phyloP scores from a whole-genome alignment of 2,797 vertebrate species.

The Philypnodon macrostomus region DNA sequence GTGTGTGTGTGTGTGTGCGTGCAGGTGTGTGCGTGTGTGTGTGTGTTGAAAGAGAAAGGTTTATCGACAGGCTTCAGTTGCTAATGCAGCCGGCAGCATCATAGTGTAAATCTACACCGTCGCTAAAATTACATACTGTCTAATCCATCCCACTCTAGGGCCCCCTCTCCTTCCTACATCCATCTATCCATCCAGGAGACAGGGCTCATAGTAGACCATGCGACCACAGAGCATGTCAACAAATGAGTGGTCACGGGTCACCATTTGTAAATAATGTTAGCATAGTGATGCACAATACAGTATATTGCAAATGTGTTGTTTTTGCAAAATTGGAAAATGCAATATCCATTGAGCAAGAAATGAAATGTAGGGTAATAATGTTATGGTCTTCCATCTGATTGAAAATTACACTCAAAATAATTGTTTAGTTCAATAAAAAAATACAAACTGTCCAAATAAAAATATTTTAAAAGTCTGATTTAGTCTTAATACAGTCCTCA shows the following conservation, averaged over 20 bases:
- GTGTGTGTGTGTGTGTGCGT: constrained; percentile 29
- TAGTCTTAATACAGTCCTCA: too few relatives aligned
- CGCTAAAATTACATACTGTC: constrained; percentile 78
- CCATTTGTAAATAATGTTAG: constrained; percentile 18
- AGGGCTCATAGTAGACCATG: constrained; percentile 13
- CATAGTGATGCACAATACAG: too few relatives aligned
- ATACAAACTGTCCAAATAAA: too few relatives aligned
- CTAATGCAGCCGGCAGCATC: constrained; percentile 76
- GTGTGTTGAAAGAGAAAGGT: constrained; percentile 49
- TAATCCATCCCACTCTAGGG: constrained; percentile 53
- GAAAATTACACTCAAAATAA: too few relatives aligned
- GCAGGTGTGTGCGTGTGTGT: constrained; percentile 26
- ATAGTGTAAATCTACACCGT: constrained; percentile 78
- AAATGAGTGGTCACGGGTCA: constrained; percentile 21
- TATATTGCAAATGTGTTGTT: too few relatives aligned
- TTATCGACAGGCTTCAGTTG: constrained; percentile 76
- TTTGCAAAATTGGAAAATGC: too few relatives aligned
- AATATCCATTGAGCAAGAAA: too few relatives aligned
- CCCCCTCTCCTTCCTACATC: constrained; percentile 15
- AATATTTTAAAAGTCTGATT: too few relatives aligned
- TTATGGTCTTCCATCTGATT: too few relatives aligned
- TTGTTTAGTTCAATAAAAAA: too few relatives aligned
- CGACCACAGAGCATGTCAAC: constrained; percentile 27
- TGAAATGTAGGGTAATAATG: too few relatives aligned
- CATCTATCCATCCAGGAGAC: constrained; percentile 23